Base-by-base conservation (phyloP, 2,888 invertebrate genomes). In the Oscheius myriophilus region DNA sequence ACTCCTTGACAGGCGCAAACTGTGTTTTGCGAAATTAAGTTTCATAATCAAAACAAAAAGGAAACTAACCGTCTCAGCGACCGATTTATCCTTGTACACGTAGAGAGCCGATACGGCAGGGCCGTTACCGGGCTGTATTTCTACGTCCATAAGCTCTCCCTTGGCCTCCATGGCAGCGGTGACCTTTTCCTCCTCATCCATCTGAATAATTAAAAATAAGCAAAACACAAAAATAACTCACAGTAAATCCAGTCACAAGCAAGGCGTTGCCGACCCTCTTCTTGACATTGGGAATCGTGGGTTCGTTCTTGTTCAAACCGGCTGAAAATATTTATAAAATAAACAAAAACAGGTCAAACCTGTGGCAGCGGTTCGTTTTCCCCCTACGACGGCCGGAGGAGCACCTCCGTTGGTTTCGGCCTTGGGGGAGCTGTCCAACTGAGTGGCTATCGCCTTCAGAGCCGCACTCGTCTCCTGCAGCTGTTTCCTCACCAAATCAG, bases 131-230 rank as follows among this genome's bases (percentile, higher is more conserved):
- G 25, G 46, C 39, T 45, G 45, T 6, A 52, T 49, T 16, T 55
- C 57, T 1, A 46, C 54, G 21, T 65, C 52, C 18, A 43, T 14
- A 9, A 65, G 57, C n/a, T 65, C 52, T 16, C 52, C 57, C n/a
- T 23, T 41, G 39, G 65, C 14, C 43, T 51, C 65, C 57, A 65
- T 39, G 23, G 55, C 46, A 12, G 42, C 55, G 11, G 65, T 65
- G 4, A 49, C 65, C 11, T 65, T 41, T 11, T 63, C 39, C 39
- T 52, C 63, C 1, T 43, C 45, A 16, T 54, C 52, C 23, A 65
- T 1, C 54, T 49, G 55, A 55, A 52, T 14, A 43, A n/a, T 42
- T 1, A 18, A 45, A 45, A n/a, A 45, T 45, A 45, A 18, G 12
- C 18, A 18, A 45, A 45, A 45, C 4, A 45, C 3, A 7, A 45